Base-by-base conservation (phyloP, 2,888 invertebrate genomes). In the Druceiella hillmani region DNA sequence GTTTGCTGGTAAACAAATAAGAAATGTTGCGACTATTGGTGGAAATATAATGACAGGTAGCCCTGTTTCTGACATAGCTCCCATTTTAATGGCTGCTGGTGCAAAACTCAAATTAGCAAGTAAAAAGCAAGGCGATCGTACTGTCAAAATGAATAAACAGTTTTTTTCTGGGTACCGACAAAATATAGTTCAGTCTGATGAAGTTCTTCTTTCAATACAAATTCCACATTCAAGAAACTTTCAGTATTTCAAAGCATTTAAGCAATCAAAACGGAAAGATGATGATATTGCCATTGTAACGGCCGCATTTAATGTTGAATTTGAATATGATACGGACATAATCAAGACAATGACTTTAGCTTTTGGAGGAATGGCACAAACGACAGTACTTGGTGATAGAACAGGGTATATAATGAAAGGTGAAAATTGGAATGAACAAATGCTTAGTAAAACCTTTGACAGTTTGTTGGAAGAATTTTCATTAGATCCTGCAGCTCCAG, bases 1-100 rank as follows among this genome's bases (percentile, higher is more conserved):
- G 82, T 97, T 97, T 74, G 95, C 93, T 29, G 93, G 95, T 5
- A 90, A 88, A 58, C 97, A 97, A 65, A 92, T 97, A 39, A 74
- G 95, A 52, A 97, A 93, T 59, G 92, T 92, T n/a, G 94, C 93
- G 25, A 83, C 89, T 9, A 64, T 95, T 27, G 94, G 90, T 27
- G 94, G 95, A 11, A 95, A 95, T 56, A 87, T 97, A 47, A 91
- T 94, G 80, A 94, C 94, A 0, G 89, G 90, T 11, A 94, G 94
- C 65, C 95, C 95, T 0, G 95, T 95, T 57, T 94, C 94, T 0
- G 97, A 97, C 64, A 73, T 97, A 55, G 91, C 92, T 64, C 95
- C 95, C 1, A 80, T 97, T 48, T 77, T 95, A 43, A 81, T 92
- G 75, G 88, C 94, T 0, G 78, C 85, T 10, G 77, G 88, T 51